These are phyloP conservation scores for Drosophila repletoides DNA, from an alignment of 1,140 invertebrate species.

Conservation along the genomic window DNA sequence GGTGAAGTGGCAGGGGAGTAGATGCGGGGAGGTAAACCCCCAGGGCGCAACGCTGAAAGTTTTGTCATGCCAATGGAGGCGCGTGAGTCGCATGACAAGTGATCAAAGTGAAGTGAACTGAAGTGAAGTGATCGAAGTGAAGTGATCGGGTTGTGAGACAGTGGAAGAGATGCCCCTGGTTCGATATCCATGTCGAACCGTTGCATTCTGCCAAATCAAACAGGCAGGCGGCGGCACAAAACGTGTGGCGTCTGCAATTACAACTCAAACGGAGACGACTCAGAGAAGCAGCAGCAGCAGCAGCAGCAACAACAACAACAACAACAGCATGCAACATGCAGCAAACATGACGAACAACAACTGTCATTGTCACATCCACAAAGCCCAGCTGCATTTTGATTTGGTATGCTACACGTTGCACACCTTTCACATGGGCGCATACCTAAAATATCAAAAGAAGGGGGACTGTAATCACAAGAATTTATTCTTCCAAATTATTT, in stretches of 20 bases:
- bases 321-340: conserved; percentile 58
- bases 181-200: conserved; percentile 66
- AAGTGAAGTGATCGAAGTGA: background rate
- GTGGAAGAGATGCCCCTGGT: conserved; percentile 17
- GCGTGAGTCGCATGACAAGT: conserved; percentile 77
- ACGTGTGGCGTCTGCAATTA: conserved; percentile 82
- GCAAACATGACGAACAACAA: conserved; percentile 82
- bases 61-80: conserved; percentile 74
- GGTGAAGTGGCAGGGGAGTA: background rate
- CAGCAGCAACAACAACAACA: background rate
- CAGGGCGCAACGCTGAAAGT: conserved; percentile 42
- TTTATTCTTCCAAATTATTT: too few species aligned
- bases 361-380: conserved; percentile 77
- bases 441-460: too few species aligned
- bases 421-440: too few species aligned
- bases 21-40: background rate
- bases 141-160: background rate
- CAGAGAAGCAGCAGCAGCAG: conserved; percentile 5
- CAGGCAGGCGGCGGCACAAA: conserved; percentile 66
- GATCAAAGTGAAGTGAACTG: conserved; percentile 25
- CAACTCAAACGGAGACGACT: conserved; percentile 64
- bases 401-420: conserved; percentile 52
- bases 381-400: conserved; percentile 49
- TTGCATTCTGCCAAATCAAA: conserved; percentile 80
- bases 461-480: too few species aligned